Evolutionary conservation across 2,113 vertebrate species (phyloP).

Genomic region (Hymenochirus boettgeri): DNA sequence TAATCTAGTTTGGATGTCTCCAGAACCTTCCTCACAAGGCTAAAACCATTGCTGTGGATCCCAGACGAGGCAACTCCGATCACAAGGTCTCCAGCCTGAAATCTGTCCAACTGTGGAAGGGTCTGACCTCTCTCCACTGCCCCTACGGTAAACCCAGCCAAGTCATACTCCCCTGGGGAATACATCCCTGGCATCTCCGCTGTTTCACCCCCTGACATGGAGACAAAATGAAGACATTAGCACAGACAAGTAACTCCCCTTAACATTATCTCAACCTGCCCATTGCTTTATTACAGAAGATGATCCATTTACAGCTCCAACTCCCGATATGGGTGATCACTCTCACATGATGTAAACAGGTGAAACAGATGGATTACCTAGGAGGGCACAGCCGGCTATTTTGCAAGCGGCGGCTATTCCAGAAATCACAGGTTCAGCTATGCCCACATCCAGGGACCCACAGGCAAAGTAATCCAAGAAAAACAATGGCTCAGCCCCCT

Average conservation of each 20-base stretch:
- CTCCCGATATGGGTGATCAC: too few relatives aligned
- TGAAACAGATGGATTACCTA: conserved; percentile 82
- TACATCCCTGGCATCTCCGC: conserved; percentile 96
- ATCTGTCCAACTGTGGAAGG: conserved; percentile 75
- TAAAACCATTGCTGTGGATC: conserved; percentile 94
- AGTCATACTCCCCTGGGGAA: conserved; percentile 79
- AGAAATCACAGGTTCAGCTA: conserved; percentile 69
- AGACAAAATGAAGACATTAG: too few relatives aligned
- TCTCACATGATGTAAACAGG: too few relatives aligned
- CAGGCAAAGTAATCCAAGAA: conserved; percentile 97
- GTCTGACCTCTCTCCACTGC: conserved; percentile 77
- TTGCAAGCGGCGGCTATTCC: conserved; percentile 81
- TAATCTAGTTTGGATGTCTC: conserved; percentile 66
- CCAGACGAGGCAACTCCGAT: conserved; percentile 89
- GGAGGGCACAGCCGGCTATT: conserved; percentile 81
- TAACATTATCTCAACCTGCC: too few relatives aligned
- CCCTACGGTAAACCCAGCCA: conserved; percentile 89
- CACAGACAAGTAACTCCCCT: too few relatives aligned
- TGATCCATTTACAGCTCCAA: too few relatives aligned
- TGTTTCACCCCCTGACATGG: conserved; percentile 80
- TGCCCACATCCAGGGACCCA: conserved; percentile 78
- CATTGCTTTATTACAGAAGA: too few relatives aligned
- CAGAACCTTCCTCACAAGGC: conserved; percentile 85
- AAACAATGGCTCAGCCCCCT: conserved; percentile 92
- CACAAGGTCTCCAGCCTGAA: conserved; percentile 73